Conservation (phyloP, 30 jellyfish, hydroid and myxozoan species). For the Pelagia noctiluca region DNA sequence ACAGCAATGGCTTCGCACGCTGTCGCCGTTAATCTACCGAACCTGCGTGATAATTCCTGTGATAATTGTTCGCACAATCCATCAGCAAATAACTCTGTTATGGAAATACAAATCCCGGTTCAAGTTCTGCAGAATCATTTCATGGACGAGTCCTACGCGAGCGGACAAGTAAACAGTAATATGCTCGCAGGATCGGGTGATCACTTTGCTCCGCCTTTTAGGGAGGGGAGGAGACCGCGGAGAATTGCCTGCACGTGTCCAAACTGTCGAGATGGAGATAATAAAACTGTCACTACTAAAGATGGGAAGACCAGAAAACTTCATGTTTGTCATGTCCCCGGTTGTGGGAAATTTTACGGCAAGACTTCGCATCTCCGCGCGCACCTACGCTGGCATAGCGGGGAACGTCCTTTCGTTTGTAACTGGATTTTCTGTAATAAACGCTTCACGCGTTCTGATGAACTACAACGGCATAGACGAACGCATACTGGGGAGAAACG, state of each 20-base stretch:
- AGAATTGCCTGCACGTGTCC: conserved; percentile 99
- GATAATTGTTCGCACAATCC: conserved; percentile 79
- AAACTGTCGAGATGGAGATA: conserved; percentile 98
- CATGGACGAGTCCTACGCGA: conserved; percentile 41
- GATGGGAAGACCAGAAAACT: conserved; percentile 96
- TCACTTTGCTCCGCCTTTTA: conserved; percentile 78
- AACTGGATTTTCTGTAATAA: conserved; percentile 98
- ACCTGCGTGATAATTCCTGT: conserved; percentile 66
- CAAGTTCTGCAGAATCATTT: conserved; percentile 65
- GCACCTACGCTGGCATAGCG: conserved; percentile 99
- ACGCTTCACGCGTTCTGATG: conserved; percentile 98
- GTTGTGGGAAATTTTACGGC: conserved; percentile 99
- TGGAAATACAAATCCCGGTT: conserved; percentile 62
- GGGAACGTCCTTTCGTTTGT: conserved; percentile 98
- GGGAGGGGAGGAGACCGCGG: conserved; percentile 97
- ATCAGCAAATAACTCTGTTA: conserved; percentile 54
- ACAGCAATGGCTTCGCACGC: conserved; percentile 81
- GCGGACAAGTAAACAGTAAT: conserved; percentile 53
- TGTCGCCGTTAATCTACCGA: conserved; percentile 87
- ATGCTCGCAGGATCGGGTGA: conserved; percentile 75
- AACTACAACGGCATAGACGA: conserved; percentile 96
- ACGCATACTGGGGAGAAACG: conserved; percentile 99
- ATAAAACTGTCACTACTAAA: conserved; percentile 94
- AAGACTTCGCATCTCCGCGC: conserved; percentile 98
- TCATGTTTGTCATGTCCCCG: conserved; percentile 98